phyloP scores from a whole-genome alignment of 1,140 invertebrate genomes.

The Drosophila repletoides region DNA sequence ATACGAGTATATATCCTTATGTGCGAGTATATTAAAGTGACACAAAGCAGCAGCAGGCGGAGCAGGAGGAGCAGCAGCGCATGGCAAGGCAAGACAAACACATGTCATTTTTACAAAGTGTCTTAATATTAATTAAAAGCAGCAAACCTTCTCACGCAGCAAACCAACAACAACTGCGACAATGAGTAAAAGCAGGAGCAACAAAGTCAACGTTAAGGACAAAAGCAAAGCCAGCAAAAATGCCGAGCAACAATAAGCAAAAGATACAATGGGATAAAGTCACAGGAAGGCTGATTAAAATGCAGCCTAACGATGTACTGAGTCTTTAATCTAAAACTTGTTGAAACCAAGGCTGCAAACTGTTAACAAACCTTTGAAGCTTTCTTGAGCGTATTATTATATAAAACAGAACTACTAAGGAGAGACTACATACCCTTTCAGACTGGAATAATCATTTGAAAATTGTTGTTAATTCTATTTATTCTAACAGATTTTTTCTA shows the following conservation, averaged over 20 bases:
- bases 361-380: no score
- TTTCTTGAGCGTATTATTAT: no score
- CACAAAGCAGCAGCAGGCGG: conserved; percentile 35
- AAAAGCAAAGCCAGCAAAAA: conserved; percentile 23
- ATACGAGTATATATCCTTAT: no score
- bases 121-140: conserved; percentile 79
- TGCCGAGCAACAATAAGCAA: conserved; percentile 19
- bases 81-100: conserved; percentile 55
- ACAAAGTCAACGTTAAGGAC: conserved; percentile 14
- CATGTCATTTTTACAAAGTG: conserved; percentile 70
- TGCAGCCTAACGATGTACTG: not conserved
- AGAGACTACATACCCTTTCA: no score
- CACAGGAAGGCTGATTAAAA: conserved; percentile 53
- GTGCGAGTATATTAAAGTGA: no score
- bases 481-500: no score
- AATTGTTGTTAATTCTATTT: no score
- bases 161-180: conserved; percentile 11
- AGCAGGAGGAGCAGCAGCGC: no score
- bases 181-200: not conserved
- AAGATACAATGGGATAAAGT: conserved; percentile 44
- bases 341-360: no score
- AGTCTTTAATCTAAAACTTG: not conserved
- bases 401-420: no score
- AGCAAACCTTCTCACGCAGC: conserved; percentile 47
- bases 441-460: no score